Conservation (phyloP, 2,888 invertebrate species). For the Osmoderma eremita region DNA sequence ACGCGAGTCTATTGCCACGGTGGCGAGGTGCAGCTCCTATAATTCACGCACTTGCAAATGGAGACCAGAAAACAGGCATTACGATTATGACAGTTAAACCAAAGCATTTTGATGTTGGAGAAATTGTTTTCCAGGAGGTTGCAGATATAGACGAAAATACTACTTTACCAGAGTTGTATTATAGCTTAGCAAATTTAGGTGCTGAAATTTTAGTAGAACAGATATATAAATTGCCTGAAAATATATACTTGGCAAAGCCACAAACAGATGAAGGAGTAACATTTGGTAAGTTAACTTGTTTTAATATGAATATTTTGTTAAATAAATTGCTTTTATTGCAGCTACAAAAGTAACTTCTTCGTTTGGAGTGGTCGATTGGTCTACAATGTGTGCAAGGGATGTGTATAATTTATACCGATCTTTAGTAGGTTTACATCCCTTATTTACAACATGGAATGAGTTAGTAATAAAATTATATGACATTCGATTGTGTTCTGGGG, state of each 20-base stretch:
- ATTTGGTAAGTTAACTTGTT: constrained; percentile 77
- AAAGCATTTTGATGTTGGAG: constrained; percentile 83
- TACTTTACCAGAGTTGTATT: constrained; percentile 73
- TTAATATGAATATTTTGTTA: no score
- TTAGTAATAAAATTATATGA: constrained; percentile 72
- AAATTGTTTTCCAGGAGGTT: constrained; percentile 71
- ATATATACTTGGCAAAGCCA: constrained; percentile 68
- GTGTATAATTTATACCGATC: constrained; percentile 80
- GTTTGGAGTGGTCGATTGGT: constrained; percentile 75
- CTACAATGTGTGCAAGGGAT: constrained; percentile 69
- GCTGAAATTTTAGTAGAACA: constrained; percentile 74
- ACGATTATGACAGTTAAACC: constrained; percentile 89
- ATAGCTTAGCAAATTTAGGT: constrained; percentile 74
- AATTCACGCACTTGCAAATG: constrained; percentile 83
- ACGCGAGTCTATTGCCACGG: constrained; percentile 89
- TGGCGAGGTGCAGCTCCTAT: constrained; percentile 96
- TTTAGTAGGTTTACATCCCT: constrained; percentile 71
- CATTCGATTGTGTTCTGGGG: constrained; percentile 50
- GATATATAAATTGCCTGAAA: constrained; percentile 69
- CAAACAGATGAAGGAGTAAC: constrained; percentile 73
- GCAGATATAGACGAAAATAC: constrained; percentile 69
- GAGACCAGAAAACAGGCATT: constrained; percentile 83
- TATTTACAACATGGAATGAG: constrained; percentile 72
- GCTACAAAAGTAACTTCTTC: constrained; percentile 78
- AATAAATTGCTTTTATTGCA: constrained; percentile 55